phyloP scores from a whole-genome alignment of 2,888 invertebrate species.

The Adineta ricciae region DNA sequence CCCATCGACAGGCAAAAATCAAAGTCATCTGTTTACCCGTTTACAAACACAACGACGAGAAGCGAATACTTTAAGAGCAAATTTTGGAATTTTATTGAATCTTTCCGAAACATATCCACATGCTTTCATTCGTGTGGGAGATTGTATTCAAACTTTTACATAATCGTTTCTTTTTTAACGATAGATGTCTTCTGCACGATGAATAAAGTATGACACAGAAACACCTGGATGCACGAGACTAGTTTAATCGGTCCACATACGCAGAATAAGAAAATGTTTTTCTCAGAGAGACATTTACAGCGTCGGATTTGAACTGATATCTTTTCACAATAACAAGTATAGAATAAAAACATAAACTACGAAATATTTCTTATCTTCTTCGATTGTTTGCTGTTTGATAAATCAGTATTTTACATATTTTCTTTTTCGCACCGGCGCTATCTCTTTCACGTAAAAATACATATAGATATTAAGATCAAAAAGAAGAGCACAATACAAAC shows the following conservation, averaged over 20 bases:
- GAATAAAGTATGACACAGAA: too few species aligned
- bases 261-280: too few species aligned
- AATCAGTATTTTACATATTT: background rate
- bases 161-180: background rate
- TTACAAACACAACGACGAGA: background rate
- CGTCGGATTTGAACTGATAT: background rate
- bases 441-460: too few species aligned
- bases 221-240: too few species aligned
- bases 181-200: too few species aligned
- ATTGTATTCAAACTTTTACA: background rate
- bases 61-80: background rate
- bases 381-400: background rate
- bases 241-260: too few species aligned
- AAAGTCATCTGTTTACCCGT: background rate
- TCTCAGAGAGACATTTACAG: background rate
- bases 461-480: background rate
- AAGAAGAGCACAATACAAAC: background rate
- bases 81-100: slow-evolving; percentile 17
- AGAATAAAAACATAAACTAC: background rate
- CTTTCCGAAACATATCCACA: background rate
- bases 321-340: background rate
- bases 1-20: background rate
- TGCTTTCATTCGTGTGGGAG: background rate
- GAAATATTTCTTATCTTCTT: background rate
- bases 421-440: background rate